Evolutionary conservation across 2,113 vertebrate genomes (phyloP).

Genomic region (Glaucidium brasilianum): DNA sequence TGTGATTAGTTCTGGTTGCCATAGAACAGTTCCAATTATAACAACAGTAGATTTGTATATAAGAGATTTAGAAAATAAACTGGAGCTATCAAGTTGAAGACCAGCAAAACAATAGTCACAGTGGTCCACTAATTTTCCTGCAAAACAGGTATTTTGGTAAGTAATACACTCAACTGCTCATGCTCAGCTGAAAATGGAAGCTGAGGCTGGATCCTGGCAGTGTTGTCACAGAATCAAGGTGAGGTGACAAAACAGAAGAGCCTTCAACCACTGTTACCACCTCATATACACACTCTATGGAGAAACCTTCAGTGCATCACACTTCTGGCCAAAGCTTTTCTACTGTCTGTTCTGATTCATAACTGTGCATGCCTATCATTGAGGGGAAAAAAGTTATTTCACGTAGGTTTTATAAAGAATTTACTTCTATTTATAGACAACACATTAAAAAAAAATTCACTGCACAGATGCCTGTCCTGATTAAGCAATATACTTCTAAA

Average conservation of each 20-base stretch:
- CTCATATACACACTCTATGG: fast-evolving
- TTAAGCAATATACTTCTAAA: not conserved
- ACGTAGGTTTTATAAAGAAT: not conserved
- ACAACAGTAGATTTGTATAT: not conserved
- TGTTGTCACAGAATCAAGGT: not conserved
- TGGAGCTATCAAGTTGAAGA: not conserved
- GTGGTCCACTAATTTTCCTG: not conserved
- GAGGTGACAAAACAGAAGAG: not conserved
- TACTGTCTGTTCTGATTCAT: not conserved
- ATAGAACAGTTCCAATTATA: not conserved
- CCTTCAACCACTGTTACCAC: not conserved
- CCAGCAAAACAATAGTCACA: not conserved
- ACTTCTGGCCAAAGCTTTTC: not conserved
- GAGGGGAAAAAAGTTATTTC: fast-evolving
- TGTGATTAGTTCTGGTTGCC: not conserved
- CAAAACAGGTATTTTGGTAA: not conserved
- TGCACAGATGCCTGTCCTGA: not conserved
- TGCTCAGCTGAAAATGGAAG: not conserved
- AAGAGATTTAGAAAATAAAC: not conserved
- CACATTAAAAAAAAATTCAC: not conserved
- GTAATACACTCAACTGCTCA: not conserved
- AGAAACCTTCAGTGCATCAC: not conserved
- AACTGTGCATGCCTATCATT: not conserved
- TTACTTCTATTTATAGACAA: not conserved
- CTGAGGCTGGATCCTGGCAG: not conserved